Evolutionary conservation across 64 coral and sea anemone genomes (phyloP).

Genomic region (Montipora foliosa): DNA sequence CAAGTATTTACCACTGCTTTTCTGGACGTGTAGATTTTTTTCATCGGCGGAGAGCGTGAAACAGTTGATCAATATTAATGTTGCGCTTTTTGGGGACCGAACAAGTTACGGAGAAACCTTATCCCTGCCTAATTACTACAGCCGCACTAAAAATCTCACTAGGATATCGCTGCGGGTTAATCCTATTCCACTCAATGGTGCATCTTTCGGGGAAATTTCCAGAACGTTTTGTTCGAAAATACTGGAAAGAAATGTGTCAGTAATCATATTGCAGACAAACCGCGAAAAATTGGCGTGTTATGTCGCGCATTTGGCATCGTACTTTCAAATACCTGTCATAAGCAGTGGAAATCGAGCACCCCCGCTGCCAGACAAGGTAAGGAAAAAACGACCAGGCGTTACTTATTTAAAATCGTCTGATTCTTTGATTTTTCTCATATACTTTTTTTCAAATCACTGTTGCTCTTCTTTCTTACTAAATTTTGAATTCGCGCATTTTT

Average conservation of each 20-base stretch:
- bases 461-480: no score
- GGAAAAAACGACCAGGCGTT: not conserved
- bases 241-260: constrained; percentile 62
- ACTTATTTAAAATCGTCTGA: not conserved
- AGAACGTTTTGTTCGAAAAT: constrained; percentile 64
- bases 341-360: constrained; percentile 36
- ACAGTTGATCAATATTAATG: not conserved
- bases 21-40: not conserved
- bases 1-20: not conserved
- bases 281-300: constrained; percentile 35
- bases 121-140: not conserved
- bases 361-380: constrained; percentile 78
- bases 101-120: not conserved
- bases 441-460: no score
- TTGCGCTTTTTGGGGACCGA: constrained; percentile 54
- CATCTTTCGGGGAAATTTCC: constrained; percentile 51
- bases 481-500: not conserved
- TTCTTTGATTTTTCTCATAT: not conserved
- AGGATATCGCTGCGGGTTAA: constrained; percentile 10
- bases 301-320: constrained; percentile 75
- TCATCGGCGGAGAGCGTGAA: not conserved
- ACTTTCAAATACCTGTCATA: constrained; percentile 74
- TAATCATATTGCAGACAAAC: constrained; percentile 63
- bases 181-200: constrained; percentile 25
- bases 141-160: not conserved